Base-by-base conservation (phyloP, 1,140 invertebrate species). In the Drosophila melanica region DNA sequence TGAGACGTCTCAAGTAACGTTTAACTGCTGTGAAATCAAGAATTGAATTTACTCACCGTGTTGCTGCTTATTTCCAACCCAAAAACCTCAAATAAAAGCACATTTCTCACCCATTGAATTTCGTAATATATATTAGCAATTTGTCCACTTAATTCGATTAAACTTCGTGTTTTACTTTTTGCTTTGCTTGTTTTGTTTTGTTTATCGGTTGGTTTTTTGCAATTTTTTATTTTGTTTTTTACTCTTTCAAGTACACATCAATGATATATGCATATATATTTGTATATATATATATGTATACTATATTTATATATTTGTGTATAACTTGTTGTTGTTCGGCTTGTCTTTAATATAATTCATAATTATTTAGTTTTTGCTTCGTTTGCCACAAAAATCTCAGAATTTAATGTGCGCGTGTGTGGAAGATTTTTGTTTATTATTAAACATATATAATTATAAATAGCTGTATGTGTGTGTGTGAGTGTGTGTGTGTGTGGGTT, bases 91-190 rank as follows among this genome's bases (percentile, higher is more conserved):
- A 64, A 66, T 27, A 20, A 57, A 70, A 74, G 20, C 42, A 58
- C 18, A 42, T 27, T 20, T 9, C 7, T 14, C 2, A 18, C 14
- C 39, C 16, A 41, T 27, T 57, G 70, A 81, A 85, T 86, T 85
- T 85, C 68, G 81, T 87, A 77, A 86, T 73, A 64, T 73, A 75
- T 81, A 86, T 86, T 86, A 87, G 81, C 82, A 86, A 86, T 86
- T 86, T 76, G 62, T 87, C 78, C 81, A 86, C 82, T 86, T 86
- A 87, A 81, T 87, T 86, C 78, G 75, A 86, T 81, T 81, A 85
- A 86, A 86, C 69, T 74, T 85, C 77, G 55, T 67, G 59, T 80
- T 70, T 75, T 80, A 70, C n/a, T 45, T 64, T 45, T 64, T 64
- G 74, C 77, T 71, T 70, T 71, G 50, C 37, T 42, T 70, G 48